These are phyloP conservation scores for Celastrina argiolus DNA, from an alignment of 2,888 invertebrate species.

Conservation along the genomic window DNA sequence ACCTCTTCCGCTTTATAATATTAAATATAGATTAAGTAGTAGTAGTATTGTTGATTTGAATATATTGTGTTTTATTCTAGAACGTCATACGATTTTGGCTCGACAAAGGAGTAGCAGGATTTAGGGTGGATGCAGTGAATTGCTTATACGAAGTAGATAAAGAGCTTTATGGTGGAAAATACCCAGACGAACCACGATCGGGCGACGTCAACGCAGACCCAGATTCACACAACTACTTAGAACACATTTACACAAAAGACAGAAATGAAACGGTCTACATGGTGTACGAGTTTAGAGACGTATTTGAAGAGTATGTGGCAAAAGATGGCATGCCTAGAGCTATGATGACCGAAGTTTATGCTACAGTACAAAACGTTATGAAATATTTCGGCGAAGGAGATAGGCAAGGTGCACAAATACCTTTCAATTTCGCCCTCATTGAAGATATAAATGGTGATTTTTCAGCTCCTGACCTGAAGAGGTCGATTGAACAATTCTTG, in stretches of 20 bases:
- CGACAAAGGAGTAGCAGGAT: slow-evolving; percentile 89
- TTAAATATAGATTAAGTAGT: not conserved
- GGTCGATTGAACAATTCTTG: slow-evolving; percentile 81
- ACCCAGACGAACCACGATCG: slow-evolving; percentile 77
- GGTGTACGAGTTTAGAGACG: slow-evolving; percentile 81
- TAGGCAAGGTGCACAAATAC: slow-evolving; percentile 82
- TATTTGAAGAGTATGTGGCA: slow-evolving; percentile 77
- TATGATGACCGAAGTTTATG: slow-evolving; percentile 88
- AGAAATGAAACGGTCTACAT: slow-evolving; percentile 79
- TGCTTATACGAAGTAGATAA: slow-evolving; percentile 80
- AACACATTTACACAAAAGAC: slow-evolving; percentile 81
- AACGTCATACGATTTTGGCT: slow-evolving; percentile 88
- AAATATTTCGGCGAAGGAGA: slow-evolving; percentile 80
- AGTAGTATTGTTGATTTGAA: not conserved
- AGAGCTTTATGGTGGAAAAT: slow-evolving; percentile 56
- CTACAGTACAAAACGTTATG: slow-evolving; percentile 77
- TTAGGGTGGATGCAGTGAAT: slow-evolving; percentile 88
- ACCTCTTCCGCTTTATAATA: too few species aligned
- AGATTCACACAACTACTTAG: slow-evolving; percentile 74
- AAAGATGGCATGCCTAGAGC: slow-evolving; percentile 72
- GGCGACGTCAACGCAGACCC: slow-evolving; percentile 60
- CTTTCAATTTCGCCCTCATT: slow-evolving; percentile 88
- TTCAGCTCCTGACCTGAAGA: slow-evolving; percentile 79
- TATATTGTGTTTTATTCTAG: slow-evolving; percentile 45
- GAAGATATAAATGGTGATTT: slow-evolving; percentile 77